These are phyloP conservation scores for Oostethus manadensis DNA, from an alignment of 2,113 vertebrate species.

Conservation along the genomic window DNA sequence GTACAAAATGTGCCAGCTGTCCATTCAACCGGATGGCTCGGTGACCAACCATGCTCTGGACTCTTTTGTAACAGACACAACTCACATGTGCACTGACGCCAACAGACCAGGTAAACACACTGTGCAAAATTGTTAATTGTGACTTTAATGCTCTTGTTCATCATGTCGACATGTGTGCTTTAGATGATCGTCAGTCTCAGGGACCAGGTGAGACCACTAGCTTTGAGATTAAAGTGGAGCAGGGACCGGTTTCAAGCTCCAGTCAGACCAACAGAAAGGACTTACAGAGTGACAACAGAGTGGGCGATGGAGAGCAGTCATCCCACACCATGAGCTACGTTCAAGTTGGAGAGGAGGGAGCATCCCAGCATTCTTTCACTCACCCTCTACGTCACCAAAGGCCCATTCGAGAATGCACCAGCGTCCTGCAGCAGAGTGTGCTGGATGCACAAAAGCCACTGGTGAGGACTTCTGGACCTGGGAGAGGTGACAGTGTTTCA, in stretches of 20 bases:
- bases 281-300: conserved; percentile 27
- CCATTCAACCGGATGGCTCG: conserved; percentile 75
- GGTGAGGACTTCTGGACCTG: conserved; percentile 32
- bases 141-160: background rate
- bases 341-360: conserved; percentile 57
- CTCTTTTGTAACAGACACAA: conserved; percentile 50
- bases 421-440: conserved; percentile 34
- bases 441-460: conserved; percentile 47
- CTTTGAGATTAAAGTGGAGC: conserved; percentile 74
- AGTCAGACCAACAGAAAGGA: conserved; percentile 50
- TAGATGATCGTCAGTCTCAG: conserved; percentile 62
- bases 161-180: background rate
- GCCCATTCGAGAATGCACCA: conserved; percentile 40
- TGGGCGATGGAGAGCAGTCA: conserved; percentile 39
- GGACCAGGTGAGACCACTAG: conserved; percentile 38
- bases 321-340: conserved; percentile 56
- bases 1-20: conserved; percentile 76
- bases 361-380: conserved; percentile 50
- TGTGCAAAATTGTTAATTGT: background rate
- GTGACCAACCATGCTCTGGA: conserved; percentile 73
- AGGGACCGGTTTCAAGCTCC: conserved; percentile 46
- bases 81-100: conserved; percentile 66
- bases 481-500: conserved; percentile 39
- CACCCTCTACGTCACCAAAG: conserved; percentile 54
- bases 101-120: conserved; percentile 51